phyloP scores from a whole-genome alignment of 2,888 invertebrate genomes.

The Halocaridina rubra region DNA sequence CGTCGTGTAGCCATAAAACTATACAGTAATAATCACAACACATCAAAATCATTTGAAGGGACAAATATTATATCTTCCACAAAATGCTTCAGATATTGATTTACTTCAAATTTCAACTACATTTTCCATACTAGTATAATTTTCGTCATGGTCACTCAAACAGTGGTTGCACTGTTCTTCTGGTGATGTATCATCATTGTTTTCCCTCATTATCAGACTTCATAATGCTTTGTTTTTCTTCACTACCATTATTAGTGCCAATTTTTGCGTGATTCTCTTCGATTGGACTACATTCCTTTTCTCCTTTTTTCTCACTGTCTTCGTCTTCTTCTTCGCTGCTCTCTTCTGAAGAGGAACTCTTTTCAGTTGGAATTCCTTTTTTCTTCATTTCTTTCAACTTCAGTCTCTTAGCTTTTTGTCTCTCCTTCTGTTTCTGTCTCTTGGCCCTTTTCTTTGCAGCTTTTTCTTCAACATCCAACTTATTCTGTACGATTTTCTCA shows the following conservation, averaged over 20 bases:
- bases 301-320: not conserved
- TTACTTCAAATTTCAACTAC: no score
- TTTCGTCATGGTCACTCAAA: no score
- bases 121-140: no score
- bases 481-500: conserved; percentile 81
- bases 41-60: no score
- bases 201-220: no score
- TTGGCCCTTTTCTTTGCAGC: conserved; percentile 94
- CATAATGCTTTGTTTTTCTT: no score
- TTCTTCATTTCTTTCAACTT: conserved; percentile 68
- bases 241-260: not conserved
- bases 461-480: conserved; percentile 78
- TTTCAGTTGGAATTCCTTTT: conserved; percentile 67
- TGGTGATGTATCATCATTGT: no score
- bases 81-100: no score
- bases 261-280: not conserved
- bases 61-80: no score
- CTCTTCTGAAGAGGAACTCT: conserved; percentile 17
- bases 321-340: not conserved
- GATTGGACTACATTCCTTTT: not conserved
- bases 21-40: no score
- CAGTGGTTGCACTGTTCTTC: no score
- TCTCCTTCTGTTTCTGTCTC: conserved; percentile 79
- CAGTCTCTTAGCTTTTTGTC: conserved; percentile 67
- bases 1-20: no score